phyloP scores from a whole-genome alignment of 2,113 vertebrate genomes.

The Oryzias woworae region DNA sequence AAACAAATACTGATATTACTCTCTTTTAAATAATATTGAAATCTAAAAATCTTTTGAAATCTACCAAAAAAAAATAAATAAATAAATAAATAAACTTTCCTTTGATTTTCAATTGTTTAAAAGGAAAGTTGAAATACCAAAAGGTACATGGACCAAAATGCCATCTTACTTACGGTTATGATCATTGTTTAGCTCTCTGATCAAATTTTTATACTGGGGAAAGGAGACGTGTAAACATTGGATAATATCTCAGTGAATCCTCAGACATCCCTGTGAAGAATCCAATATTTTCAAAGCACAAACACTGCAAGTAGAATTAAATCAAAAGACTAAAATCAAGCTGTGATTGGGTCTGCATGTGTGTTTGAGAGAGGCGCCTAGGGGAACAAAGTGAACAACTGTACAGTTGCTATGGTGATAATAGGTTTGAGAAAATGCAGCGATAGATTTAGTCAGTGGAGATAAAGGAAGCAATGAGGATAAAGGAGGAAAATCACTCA shows the following conservation, averaged over 20 bases:
- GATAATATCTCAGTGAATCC: constrained; percentile 22
- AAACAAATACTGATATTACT: too few relatives aligned
- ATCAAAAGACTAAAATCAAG: constrained; percentile 16
- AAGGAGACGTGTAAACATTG: neutral
- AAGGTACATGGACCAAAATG: too few relatives aligned
- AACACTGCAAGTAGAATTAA: constrained; percentile 24
- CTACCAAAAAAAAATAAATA: too few relatives aligned
- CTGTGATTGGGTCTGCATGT: constrained; percentile 15
- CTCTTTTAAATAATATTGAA: too few relatives aligned
- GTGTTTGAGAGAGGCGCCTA: constrained; percentile 5
- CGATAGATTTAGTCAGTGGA: constrained; percentile 31
- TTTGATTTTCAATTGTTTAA: too few relatives aligned
- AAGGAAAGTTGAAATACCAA: too few relatives aligned
- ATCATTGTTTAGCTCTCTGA: constrained; percentile 19
- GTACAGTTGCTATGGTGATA: constrained; percentile 64
- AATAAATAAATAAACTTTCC: too few relatives aligned
- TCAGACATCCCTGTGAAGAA: constrained; percentile 16
- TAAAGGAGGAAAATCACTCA: constrained; percentile 11
- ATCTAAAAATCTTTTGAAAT: too few relatives aligned
- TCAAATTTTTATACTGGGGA: neutral
- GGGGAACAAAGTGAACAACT: constrained; percentile 54
- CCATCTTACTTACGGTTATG: neutral
- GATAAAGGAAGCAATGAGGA: constrained; percentile 24
- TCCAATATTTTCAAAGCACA: constrained; percentile 21
- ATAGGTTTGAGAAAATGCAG: constrained; percentile 32